Conservation (phyloP, 1,140 invertebrate genomes). For the Drosophila prosaltans region DNA sequence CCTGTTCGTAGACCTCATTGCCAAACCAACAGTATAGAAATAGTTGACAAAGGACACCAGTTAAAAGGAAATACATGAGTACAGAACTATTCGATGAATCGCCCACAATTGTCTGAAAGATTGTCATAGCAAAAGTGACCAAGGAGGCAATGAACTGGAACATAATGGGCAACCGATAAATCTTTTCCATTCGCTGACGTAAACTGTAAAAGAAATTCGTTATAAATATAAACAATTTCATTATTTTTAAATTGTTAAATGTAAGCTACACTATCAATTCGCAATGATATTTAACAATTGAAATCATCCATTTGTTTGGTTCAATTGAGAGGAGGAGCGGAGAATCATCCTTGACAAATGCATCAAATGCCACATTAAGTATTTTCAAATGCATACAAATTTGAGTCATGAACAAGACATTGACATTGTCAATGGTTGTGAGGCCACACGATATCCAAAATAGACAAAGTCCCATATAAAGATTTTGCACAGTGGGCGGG, state of each 20-base stretch:
- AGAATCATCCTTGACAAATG: constrained; percentile 16
- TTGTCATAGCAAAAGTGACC: constrained; percentile 64
- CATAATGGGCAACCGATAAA: constrained; percentile 59
- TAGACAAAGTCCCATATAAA: constrained; percentile 56
- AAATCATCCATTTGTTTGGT: constrained; percentile 36
- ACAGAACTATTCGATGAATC: constrained; percentile 53
- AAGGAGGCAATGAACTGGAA: constrained; percentile 69
- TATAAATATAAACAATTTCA: not conserved
- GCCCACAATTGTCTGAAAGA: constrained; percentile 61
- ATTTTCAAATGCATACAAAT: constrained; percentile 70
- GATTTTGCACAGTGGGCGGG: constrained; percentile 23
- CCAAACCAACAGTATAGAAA: constrained; percentile 75
- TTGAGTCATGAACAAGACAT: constrained; percentile 68
- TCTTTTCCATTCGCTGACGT: constrained; percentile 56
- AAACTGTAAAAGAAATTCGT: constrained; percentile 27
- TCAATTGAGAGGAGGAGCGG: not conserved
- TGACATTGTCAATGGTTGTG: constrained; percentile 62
- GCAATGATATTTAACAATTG: constrained; percentile 66
- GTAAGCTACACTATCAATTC: constrained; percentile 50
- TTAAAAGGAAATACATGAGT: constrained; percentile 62
- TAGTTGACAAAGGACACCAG: constrained; percentile 64
- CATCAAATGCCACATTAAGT: constrained; percentile 64
- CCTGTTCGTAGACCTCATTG: constrained; percentile 71
- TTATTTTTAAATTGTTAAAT: not conserved
- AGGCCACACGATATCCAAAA: constrained; percentile 51